Evolutionary conservation across 2,888 invertebrate species (phyloP).

Genomic region (Dicyrtoma fusca): DNA sequence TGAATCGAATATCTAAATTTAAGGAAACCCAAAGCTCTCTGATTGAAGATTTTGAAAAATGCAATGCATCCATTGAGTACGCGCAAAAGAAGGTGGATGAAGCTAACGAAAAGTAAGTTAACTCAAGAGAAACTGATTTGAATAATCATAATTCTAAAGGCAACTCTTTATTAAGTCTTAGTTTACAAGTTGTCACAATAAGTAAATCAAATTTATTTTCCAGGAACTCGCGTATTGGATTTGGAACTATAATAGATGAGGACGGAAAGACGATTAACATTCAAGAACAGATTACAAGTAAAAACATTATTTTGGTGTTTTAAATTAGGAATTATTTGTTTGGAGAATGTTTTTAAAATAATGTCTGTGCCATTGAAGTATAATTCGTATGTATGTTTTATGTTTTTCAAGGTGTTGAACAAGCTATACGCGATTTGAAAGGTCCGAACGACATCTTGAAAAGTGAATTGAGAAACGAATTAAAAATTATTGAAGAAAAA

Average conservation of each 20-base stretch:
- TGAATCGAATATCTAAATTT: constrained; percentile 67
- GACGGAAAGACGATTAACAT: constrained; percentile 36
- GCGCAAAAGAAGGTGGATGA: constrained; percentile 61
- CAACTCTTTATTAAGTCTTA: no score
- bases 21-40: constrained; percentile 64
- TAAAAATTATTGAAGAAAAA: constrained; percentile 16
- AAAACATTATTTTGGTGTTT: no score
- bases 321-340: no score
- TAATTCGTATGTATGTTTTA: not conserved
- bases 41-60: constrained; percentile 63
- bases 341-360: not conserved
- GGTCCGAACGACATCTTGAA: constrained; percentile 45
- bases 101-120: constrained; percentile 46
- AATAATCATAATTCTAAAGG: no score
- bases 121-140: no score
- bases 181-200: no score
- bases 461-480: constrained; percentile 9
- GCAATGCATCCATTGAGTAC: constrained; percentile 66
- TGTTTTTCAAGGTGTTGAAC: constrained; percentile 22
- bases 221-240: constrained; percentile 27
- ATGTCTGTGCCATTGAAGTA: not conserved
- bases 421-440: constrained; percentile 42
- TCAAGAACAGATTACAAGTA: constrained; percentile 34
- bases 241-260: constrained; percentile 38
- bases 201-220: no score